These are phyloP conservation scores for Epizoanthus ramosus DNA, from an alignment of 92 coral and sea anemone genomes.

Conservation along the genomic window DNA sequence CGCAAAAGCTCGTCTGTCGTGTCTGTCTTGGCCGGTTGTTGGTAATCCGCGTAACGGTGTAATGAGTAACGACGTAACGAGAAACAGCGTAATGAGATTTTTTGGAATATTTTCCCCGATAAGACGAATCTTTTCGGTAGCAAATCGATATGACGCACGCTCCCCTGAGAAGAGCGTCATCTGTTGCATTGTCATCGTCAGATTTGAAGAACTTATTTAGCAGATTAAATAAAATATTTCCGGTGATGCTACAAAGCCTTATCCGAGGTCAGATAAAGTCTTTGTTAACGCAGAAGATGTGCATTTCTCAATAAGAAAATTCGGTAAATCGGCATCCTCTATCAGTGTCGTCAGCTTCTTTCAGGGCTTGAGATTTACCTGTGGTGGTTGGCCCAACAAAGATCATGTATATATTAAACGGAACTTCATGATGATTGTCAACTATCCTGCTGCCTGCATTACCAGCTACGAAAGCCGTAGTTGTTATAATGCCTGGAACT, in stretches of 20 bases:
- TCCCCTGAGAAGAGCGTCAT: constrained; percentile 69
- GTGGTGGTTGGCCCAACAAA: constrained; percentile 61
- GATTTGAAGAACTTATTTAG: constrained; percentile 54
- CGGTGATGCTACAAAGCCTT: constrained; percentile 47
- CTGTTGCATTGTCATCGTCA: constrained; percentile 60
- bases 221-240: constrained; percentile 49
- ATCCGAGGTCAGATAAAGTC: constrained; percentile 20
- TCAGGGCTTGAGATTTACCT: constrained; percentile 59
- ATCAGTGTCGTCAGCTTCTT: constrained; percentile 40
- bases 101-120: constrained; percentile 49
- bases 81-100: too few relatives aligned
- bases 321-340: constrained; percentile 9
- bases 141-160: constrained; percentile 57
- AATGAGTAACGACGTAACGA: too few relatives aligned
- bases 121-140: constrained; percentile 47
- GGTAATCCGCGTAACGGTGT: too few relatives aligned
- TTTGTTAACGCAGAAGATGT: constrained; percentile 45
- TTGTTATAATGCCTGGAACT: constrained; percentile 30
- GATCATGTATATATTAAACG: constrained; percentile 45
- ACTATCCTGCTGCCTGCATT: background rate
- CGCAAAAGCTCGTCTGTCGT: too few relatives aligned
- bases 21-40: too few relatives aligned
- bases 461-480: constrained; percentile 40
- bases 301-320: constrained; percentile 44
- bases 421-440: constrained; percentile 42